Conservation (phyloP, 1,140 invertebrate genomes). For the Teleopsis dalmanni region DNA sequence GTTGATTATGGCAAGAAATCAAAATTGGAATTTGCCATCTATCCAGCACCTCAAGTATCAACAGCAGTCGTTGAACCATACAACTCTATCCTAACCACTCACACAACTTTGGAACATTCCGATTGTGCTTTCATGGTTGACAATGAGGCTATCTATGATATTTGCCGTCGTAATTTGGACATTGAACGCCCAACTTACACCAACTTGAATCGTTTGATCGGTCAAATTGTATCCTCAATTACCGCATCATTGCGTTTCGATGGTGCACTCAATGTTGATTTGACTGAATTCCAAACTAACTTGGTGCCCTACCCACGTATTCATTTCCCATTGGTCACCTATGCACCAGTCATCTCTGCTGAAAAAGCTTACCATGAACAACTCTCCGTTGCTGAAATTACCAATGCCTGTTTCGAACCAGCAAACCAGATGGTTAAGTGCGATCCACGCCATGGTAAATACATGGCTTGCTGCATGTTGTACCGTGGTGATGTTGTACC, state of each 20-base stretch:
- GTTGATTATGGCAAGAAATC: slow-evolving; percentile 77
- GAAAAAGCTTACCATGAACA: slow-evolving; percentile 79
- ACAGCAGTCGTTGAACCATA: slow-evolving; percentile 82
- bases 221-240: slow-evolving; percentile 78
- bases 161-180: slow-evolving; percentile 78
- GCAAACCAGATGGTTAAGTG: slow-evolving; percentile 84
- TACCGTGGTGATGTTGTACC: slow-evolving; percentile 66
- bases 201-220: slow-evolving; percentile 73
- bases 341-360: slow-evolving; percentile 68
- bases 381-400: slow-evolving; percentile 69
- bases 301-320: slow-evolving; percentile 75
- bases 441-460: slow-evolving; percentile 70
- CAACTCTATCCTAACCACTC: slow-evolving; percentile 72
- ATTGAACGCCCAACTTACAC: slow-evolving; percentile 76
- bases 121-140: slow-evolving; percentile 83
- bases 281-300: slow-evolving; percentile 86
- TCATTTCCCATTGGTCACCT: slow-evolving; percentile 71
- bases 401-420: slow-evolving; percentile 74
- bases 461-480: slow-evolving; percentile 83
- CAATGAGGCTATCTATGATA: slow-evolving; percentile 86
- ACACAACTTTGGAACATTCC: slow-evolving; percentile 72
- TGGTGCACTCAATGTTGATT: slow-evolving; percentile 79
- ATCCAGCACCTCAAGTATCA: slow-evolving; percentile 78
- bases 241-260: slow-evolving; percentile 81
- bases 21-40: slow-evolving; percentile 77